Evolutionary conservation across 2,113 vertebrate genomes (phyloP).

Genomic region (Solea solea): DNA sequence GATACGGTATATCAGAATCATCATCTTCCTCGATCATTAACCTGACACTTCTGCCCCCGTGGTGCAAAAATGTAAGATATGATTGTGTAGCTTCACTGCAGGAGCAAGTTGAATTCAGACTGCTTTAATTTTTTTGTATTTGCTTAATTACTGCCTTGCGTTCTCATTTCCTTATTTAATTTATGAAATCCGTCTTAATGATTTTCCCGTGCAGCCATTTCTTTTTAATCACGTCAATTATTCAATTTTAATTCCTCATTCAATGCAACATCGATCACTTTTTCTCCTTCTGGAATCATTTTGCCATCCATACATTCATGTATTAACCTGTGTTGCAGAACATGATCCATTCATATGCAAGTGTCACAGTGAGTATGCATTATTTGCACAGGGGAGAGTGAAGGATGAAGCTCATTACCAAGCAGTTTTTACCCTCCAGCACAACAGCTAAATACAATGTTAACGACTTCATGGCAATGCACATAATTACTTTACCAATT

Average conservation of each 20-base stretch:
- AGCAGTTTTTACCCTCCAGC: neutral
- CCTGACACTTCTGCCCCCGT: constrained; percentile 10
- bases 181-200: constrained; percentile 58
- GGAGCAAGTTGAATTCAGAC: constrained; percentile 6
- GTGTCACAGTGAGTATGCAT: constrained; percentile 2
- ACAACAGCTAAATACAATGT: neutral
- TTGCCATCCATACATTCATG: constrained; percentile 1
- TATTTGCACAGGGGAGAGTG: neutral
- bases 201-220: constrained; percentile 28
- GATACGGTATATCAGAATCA: constrained; percentile 33
- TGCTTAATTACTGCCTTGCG: constrained; percentile 51
- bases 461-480: neutral
- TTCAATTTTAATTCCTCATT: constrained; percentile 36
- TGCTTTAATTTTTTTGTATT: constrained; percentile 28
- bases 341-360: neutral
- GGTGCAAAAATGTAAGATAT: constrained; percentile 4
- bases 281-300: constrained; percentile 14
- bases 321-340: neutral
- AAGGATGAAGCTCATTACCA: constrained; percentile 9
- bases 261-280: constrained; percentile 18
- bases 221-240: constrained; percentile 40
- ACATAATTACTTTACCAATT: neutral
- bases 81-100: too few species aligned
- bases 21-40: constrained; percentile 15
- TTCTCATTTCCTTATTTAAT: constrained; percentile 35